These are phyloP conservation scores for Gandaritis pyraliata DNA, from an alignment of 2,888 invertebrate genomes.

Conservation along the genomic window DNA sequence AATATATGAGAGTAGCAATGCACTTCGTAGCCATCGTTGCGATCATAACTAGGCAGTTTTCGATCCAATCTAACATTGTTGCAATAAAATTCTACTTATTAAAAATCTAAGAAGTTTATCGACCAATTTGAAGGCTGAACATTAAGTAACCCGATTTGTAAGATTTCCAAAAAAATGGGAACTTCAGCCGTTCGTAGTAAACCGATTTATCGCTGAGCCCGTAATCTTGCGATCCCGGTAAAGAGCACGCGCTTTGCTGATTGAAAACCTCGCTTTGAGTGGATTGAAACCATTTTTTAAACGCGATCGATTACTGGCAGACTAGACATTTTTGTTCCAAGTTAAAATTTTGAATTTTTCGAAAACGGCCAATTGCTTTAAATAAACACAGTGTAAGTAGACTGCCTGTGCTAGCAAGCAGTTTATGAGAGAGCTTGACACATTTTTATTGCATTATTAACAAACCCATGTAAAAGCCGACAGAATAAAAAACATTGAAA, in stretches of 20 bases:
- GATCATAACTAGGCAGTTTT: neutral
- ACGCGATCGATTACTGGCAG: neutral
- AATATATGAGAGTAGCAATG: too few species aligned
- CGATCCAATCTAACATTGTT: neutral
- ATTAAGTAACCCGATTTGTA: conserved; percentile 42
- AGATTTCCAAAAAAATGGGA: conserved; percentile 37
- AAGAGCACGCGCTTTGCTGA: conserved; percentile 51
- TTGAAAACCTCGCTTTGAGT: conserved; percentile 43
- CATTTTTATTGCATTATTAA: too few species aligned
- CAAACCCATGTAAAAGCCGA: too few species aligned
- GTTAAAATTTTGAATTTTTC: too few species aligned
- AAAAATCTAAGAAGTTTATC: conserved; percentile 5
- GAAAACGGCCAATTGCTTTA: too few species aligned
- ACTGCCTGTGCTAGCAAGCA: too few species aligned
- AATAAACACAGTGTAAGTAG: too few species aligned
- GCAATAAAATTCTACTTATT: neutral
- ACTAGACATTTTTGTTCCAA: neutral
- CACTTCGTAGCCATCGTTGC: too few species aligned
- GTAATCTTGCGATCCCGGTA: conserved; percentile 50
- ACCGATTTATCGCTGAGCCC: conserved; percentile 49
- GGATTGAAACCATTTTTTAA: conserved; percentile 31
- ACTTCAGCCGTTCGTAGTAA: conserved; percentile 43
- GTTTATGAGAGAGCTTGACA: too few species aligned
- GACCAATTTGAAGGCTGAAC: conserved; percentile 24
- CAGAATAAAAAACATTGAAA: too few species aligned